Conservation (phyloP, 2,888 invertebrate species). For the Calliopum simillimum region DNA sequence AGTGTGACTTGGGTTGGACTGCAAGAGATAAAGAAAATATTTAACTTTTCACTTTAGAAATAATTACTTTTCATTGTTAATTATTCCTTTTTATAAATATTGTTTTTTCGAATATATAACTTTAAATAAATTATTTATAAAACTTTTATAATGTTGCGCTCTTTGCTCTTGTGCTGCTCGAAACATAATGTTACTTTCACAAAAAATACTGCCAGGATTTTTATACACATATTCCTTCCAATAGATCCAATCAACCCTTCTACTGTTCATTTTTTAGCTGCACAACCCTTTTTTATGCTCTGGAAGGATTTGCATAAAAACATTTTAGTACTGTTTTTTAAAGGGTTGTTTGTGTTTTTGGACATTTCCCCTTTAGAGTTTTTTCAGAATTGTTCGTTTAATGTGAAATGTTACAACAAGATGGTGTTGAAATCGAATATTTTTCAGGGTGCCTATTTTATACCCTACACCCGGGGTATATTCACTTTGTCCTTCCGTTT, state of each 20-base stretch:
- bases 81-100: too few relatives aligned
- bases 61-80: too few relatives aligned
- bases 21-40: too few relatives aligned
- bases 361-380: neutral
- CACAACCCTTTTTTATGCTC: slow-evolving; percentile 43
- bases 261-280: neutral
- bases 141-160: neutral
- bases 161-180: too few relatives aligned
- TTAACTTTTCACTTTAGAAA: too few relatives aligned
- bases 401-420: neutral
- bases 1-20: too few relatives aligned
- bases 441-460: too few relatives aligned
- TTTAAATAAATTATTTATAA: neutral
- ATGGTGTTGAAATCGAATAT: slow-evolving; percentile 10
- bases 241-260: slow-evolving; percentile 28
- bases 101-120: neutral
- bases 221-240: neutral
- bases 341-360: slow-evolving; percentile 11
- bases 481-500: too few relatives aligned
- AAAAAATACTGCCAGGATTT: too few relatives aligned
- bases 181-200: too few relatives aligned
- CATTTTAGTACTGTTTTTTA: slow-evolving; percentile 55
- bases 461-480: too few relatives aligned
- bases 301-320: slow-evolving; percentile 49
- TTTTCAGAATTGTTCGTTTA: too few relatives aligned